phyloP scores from a whole-genome alignment of 2,888 invertebrate genomes.

The Caenorhabditis panamensis region DNA sequence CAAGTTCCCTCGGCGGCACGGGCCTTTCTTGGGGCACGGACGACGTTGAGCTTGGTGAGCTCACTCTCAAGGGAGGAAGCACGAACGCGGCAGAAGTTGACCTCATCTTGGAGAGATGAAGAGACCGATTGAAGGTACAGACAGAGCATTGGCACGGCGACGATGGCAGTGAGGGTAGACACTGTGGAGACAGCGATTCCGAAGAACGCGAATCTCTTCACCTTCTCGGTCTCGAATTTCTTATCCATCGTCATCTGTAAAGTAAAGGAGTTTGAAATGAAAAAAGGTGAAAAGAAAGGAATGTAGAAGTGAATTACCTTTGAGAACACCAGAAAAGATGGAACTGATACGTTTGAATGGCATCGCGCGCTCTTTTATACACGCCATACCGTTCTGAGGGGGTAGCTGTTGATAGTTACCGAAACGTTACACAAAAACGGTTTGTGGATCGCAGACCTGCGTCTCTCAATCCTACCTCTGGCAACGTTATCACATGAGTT shows the following conservation, averaged over 20 bases:
- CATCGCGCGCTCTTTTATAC: constrained; percentile 52
- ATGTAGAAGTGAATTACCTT: constrained; percentile 52
- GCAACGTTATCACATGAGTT: constrained; percentile 56
- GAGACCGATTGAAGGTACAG: constrained; percentile 75
- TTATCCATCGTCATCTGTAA: constrained; percentile 62
- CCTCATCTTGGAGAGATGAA: constrained; percentile 74
- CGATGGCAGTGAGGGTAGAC: constrained; percentile 70
- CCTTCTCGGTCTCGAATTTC: constrained; percentile 63
- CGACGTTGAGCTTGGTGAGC: constrained; percentile 65
- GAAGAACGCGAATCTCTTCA: constrained; percentile 69
- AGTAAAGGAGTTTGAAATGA: background rate
- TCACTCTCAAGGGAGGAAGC: constrained; percentile 71
- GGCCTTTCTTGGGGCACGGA: constrained; percentile 69
- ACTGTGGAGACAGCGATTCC: constrained; percentile 70
- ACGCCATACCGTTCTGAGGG: constrained; percentile 31
- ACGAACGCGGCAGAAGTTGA: constrained; percentile 75
- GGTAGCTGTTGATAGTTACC: constrained; percentile 55
- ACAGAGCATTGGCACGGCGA: constrained; percentile 73
- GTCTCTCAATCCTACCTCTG: constrained; percentile 37
- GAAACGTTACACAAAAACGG: constrained; percentile 63
- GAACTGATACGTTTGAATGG: constrained; percentile 55
- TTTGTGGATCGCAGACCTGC: constrained; percentile 53
- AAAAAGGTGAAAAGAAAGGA: constrained; percentile 1
- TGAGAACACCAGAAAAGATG: constrained; percentile 59
- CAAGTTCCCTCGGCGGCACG: constrained; percentile 67